Conservation (phyloP, 2,113 vertebrate genomes). For the Elaphurus davidianus region DNA sequence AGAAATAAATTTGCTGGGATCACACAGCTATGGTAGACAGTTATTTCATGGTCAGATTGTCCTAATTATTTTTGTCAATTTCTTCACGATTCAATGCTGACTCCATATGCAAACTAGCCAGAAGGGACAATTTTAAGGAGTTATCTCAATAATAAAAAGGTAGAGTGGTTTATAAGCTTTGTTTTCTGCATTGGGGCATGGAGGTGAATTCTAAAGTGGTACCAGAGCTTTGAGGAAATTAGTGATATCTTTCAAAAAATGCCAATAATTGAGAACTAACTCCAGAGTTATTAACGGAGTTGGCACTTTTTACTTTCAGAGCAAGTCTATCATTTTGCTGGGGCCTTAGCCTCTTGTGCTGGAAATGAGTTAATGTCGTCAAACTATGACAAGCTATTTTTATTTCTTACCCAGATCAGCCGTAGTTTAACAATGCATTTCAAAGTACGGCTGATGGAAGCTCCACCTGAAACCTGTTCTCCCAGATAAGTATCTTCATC, state of each 20-base stretch:
- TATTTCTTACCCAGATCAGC: conserved; percentile 77
- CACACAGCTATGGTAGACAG: not conserved
- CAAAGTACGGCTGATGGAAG: conserved; percentile 81
- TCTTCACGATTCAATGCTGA: not conserved
- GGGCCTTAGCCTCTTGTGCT: conserved; percentile 35
- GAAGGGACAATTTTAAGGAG: not conserved
- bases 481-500: conserved; percentile 83
- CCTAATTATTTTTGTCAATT: not conserved
- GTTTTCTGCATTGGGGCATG: not conserved
- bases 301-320: not conserved
- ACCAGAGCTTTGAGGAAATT: not conserved
- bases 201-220: not conserved
- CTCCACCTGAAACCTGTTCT: conserved; percentile 81
- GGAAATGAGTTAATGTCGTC: conserved; percentile 79
- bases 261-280: not conserved
- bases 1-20: not conserved
- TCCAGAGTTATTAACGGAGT: not conserved
- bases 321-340: not conserved
- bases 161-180: not conserved
- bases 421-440: conserved; percentile 80
- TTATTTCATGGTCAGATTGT: not conserved
- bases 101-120: not conserved
- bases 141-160: not conserved
- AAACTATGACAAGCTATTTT: conserved; percentile 74
- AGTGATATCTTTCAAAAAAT: conserved; percentile 2